These are phyloP conservation scores for Marmota flaviventris DNA, from an alignment of 2,113 vertebrate genomes.

Conservation along the genomic window DNA sequence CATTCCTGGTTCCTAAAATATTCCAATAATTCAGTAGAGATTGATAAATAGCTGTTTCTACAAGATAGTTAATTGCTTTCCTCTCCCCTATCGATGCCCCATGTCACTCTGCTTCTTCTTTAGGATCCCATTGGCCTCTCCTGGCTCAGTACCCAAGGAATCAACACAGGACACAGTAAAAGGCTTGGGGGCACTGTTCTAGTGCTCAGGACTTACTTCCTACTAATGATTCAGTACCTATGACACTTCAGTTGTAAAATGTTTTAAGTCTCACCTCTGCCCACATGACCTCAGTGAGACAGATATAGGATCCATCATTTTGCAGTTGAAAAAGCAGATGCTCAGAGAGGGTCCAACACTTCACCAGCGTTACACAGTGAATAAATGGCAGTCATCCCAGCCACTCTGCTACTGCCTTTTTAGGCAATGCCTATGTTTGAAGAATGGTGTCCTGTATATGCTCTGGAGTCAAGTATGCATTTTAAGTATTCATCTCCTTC, in stretches of 20 bases:
- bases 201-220: neutral
- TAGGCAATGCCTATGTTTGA: neutral
- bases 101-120: neutral
- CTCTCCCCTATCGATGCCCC: neutral
- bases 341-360: neutral
- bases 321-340: neutral
- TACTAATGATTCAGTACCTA: neutral
- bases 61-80: neutral
- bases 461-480: neutral
- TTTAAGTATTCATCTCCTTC: neutral
- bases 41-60: neutral
- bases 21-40: neutral
- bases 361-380: neutral
- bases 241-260: neutral
- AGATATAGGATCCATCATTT: neutral
- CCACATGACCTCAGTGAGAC: neutral
- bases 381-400: fast-evolving
- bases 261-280: neutral
- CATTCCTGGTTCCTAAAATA: neutral
- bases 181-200: neutral
- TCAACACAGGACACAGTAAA: neutral
- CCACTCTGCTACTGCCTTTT: neutral
- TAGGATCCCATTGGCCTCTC: neutral
- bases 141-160: neutral
- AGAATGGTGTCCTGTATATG: neutral